Evolutionary conservation across 2,113 vertebrate genomes (phyloP), one percentile per base, ranked within the genome.

Genomic region (Phyllostomus hastatus): DNA sequence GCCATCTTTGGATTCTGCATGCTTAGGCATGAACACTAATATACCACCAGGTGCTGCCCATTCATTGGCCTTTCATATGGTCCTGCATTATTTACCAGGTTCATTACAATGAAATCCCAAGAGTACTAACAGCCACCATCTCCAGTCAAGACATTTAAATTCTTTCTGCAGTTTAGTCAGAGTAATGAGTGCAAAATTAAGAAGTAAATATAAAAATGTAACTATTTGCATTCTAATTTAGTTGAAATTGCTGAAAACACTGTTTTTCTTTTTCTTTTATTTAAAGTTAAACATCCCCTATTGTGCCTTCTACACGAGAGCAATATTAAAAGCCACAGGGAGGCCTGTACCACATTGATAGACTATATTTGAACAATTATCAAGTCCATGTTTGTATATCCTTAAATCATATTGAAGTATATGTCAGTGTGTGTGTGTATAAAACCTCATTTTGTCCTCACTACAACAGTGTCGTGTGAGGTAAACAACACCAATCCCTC

Each of bases 71-170:
- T 96, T 91, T 93, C 54, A 50, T 66, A 61, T 80, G 69, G 31
- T 93, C 86, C 85, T 97, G 95, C 97, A 98, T 97, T 97, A 97
- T 98, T 97, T 87, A 97, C 78, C 64, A 97, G 64, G 38, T 83
- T 96, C 64, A 84, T 87, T 90, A 95, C 85, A 93, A 95, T 80
- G 72, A 94, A 87, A 76, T 94, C 95, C 83, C 50, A 14, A 72
- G 93, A 83, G 91, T 95, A 93, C n/a, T 66, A 89, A 85, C 46
- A 96, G 48, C 85, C 43, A 82, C 92, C 67, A 20, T 86, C 82
- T 86, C n/a, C 33, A 28, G 14, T 89, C 38, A 95, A 92, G 69
- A 91, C 79, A 95, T 96, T 91, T 95, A 90, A 79, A 96, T 96
- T 96, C 81, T 94, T 95, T 94, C 43, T 86, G 57, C 22, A 78